A percentile compares a stretch with the other conserved stretches of the same genome.
These are phyloP conservation scores for Nemurella pictetii DNA, from an alignment of 2,888 invertebrate species.

Conservation along the genomic window DNA sequence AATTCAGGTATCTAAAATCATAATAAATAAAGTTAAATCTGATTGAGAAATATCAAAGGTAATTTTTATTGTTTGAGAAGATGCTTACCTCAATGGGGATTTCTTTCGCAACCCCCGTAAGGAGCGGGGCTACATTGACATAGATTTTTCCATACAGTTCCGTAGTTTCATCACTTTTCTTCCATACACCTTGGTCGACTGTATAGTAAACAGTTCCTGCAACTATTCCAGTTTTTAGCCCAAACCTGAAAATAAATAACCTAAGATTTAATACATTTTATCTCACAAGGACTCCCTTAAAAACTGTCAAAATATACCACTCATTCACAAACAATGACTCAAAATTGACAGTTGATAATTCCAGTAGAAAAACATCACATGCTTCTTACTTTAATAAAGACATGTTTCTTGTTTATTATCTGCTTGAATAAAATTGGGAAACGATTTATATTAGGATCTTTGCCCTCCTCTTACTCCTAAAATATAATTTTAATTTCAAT, in stretches of 20 bases:
- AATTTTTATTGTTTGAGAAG: background rate
- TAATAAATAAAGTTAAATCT: background rate
- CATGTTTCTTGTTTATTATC: background rate
- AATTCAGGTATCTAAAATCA: slow-evolving; percentile 18
- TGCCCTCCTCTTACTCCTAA: background rate
- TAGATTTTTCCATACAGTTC: slow-evolving; percentile 12
- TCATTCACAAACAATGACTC: no score
- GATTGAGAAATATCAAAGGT: background rate
- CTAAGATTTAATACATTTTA: no score
- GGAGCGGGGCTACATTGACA: background rate
- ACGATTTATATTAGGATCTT: background rate
- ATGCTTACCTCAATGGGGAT: slow-evolving; percentile 9
- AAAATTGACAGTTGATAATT: no score
- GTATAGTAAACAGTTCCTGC: slow-evolving; percentile 18
- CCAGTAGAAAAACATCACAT: no score
- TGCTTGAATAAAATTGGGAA: background rate
- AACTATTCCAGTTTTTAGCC: slow-evolving; percentile 3
- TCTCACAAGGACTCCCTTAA: no score
- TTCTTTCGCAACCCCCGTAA: slow-evolving; percentile 1
- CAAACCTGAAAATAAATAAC: slow-evolving; percentile 16
- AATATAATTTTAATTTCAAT: background rate
- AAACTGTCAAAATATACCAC: background rate
- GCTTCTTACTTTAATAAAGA: background rate
- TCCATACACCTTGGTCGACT: slow-evolving; percentile 24
- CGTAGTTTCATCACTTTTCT: slow-evolving; percentile 15